Evolutionary conservation across 2,888 invertebrate species (phyloP).

Genomic region (Alloplasta piceator): DNA sequence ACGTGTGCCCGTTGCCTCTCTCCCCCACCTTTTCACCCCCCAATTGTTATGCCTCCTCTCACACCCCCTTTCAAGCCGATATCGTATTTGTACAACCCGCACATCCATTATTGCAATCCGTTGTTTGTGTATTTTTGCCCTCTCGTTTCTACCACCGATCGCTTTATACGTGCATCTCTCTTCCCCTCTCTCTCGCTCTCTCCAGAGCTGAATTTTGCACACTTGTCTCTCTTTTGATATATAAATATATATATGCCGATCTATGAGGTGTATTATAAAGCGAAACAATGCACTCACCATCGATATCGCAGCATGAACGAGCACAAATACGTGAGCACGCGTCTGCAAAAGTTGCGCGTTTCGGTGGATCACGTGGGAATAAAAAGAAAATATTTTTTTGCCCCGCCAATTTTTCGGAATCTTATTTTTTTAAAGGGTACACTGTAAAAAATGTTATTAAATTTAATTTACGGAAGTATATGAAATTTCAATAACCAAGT

Average conservation of each 20-base stretch:
- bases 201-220: constrained; percentile 72
- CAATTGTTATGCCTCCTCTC: constrained; percentile 18
- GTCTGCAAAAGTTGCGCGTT: constrained; percentile 52
- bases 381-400: constrained; percentile 25
- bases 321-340: no score
- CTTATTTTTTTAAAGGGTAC: neutral
- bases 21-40: constrained; percentile 76
- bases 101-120: constrained; percentile 82
- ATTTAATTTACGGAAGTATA: no score
- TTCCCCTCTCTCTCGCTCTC: constrained; percentile 43
- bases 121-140: constrained; percentile 80
- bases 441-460: no score
- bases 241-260: constrained; percentile 43
- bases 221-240: constrained; percentile 72
- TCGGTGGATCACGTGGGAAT: constrained; percentile 79
- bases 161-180: constrained; percentile 15
- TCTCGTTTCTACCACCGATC: constrained; percentile 69
- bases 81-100: constrained; percentile 82
- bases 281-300: constrained; percentile 78
- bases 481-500: no score
- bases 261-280: constrained; percentile 74
- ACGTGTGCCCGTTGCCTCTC: constrained; percentile 77
- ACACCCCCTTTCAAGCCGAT: constrained; percentile 76
- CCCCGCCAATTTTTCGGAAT: neutral
- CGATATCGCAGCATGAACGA: constrained; percentile 52